phyloP scores from a whole-genome alignment of 37 sponge, comb jelly and placozoan genomes.

The Tethya wilhelma region DNA sequence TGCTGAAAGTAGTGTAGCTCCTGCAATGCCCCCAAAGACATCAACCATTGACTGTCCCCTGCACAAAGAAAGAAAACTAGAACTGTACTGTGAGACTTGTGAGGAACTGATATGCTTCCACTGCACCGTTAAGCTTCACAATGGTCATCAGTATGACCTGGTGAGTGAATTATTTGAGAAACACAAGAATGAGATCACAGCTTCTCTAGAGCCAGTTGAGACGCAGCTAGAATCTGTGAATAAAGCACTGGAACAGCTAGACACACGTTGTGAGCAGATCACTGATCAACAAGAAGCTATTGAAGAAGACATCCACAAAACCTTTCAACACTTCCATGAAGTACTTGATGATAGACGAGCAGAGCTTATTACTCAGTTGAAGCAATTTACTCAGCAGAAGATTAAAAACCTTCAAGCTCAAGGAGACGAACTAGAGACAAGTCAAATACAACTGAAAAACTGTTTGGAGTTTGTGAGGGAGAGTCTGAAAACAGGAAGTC shows the following conservation, averaged over 20 bases:
- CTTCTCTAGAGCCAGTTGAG: slow-evolving; percentile 34
- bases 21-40: not conserved
- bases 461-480: slow-evolving; percentile 13
- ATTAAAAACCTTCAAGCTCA: slow-evolving; percentile 1
- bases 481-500: slow-evolving; percentile 11
- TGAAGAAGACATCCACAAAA: slow-evolving; percentile 9
- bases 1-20: not conserved
- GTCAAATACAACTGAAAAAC: slow-evolving; percentile 25
- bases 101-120: slow-evolving; percentile 32
- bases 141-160: slow-evolving; percentile 41
- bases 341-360: slow-evolving; percentile 14
- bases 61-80: slow-evolving; percentile 18
- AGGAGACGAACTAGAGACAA: slow-evolving; percentile 6
- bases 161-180: slow-evolving; percentile 10
- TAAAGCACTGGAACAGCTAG: not conserved
- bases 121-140: slow-evolving; percentile 27
- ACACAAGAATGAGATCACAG: slow-evolving; percentile 21
- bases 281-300: not conserved
- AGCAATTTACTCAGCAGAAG: slow-evolving; percentile 29
- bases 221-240: slow-evolving; percentile 2
- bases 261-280: slow-evolving; percentile 1
- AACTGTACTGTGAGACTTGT: slow-evolving; percentile 48
- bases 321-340: slow-evolving; percentile 7
- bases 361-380: slow-evolving; percentile 9
- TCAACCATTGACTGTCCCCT: slow-evolving; percentile 4